Evolutionary conservation across 2,113 vertebrate genomes (phyloP).

Genomic region (Ivindomyrus marchei): DNA sequence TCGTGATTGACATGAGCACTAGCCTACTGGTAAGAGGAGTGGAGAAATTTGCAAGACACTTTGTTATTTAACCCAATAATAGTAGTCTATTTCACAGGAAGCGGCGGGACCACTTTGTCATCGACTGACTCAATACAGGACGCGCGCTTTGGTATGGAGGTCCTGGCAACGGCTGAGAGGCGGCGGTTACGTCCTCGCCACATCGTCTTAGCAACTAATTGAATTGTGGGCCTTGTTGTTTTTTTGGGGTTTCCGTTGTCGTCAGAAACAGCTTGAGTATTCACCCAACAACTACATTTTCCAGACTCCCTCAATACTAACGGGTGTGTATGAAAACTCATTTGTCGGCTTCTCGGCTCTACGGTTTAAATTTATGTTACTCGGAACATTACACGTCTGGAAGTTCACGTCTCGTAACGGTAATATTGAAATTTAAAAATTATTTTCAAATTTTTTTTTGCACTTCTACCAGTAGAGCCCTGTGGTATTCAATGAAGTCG

Average conservation of each 20-base stretch:
- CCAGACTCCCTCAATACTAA: background rate
- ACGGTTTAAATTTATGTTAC: background rate
- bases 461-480: background rate
- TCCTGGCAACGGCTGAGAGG: constrained; percentile 5
- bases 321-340: background rate
- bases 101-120: background rate
- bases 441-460: background rate
- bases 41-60: background rate
- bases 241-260: background rate
- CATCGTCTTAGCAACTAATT: background rate
- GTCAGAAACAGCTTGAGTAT: background rate
- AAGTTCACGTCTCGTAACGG: background rate
- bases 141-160: background rate
- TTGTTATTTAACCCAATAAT: background rate
- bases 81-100: background rate
- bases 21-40: background rate
- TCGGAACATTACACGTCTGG: background rate
- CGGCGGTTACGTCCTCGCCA: background rate
- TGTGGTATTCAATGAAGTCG: constrained; percentile 46
- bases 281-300: background rate
- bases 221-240: constrained; percentile 15
- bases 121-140: background rate
- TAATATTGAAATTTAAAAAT: background rate
- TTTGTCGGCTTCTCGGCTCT: background rate
- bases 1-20: background rate